These are phyloP conservation scores for Fundulus diaphanus DNA, from an alignment of 2,797 vertebrate genomes.

Conservation along the genomic window DNA sequence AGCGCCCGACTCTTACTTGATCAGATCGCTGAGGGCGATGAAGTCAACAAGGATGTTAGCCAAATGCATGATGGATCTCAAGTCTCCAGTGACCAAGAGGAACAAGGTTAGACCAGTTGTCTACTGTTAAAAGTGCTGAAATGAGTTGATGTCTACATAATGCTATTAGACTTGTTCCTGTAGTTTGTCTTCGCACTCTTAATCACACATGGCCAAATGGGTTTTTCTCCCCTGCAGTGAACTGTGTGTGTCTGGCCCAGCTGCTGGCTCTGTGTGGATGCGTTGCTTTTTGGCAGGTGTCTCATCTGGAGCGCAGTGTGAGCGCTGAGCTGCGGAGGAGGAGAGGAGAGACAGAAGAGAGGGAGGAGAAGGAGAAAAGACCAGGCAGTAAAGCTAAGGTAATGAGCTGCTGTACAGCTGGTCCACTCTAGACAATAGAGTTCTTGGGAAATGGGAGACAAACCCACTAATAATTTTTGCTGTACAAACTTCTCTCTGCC, in stretches of 20 bases:
- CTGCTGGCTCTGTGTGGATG: conserved; percentile 90
- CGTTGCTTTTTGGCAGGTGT: conserved; percentile 93
- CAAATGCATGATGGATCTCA: conserved; percentile 70
- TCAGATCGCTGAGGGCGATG: conserved; percentile 74
- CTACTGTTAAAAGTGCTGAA: not conserved
- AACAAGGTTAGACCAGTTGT: conserved; percentile 49
- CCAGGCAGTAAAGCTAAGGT: conserved; percentile 81
- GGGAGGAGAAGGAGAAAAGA: conserved; percentile 79
- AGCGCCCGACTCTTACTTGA: conserved; percentile 86
- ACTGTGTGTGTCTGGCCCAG: conserved; percentile 83
- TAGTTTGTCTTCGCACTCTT: conserved; percentile 9
- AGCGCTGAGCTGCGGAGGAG: conserved; percentile 90
- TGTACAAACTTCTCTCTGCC: not conserved
- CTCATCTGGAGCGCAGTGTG: conserved; percentile 90
- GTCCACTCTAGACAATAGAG: not conserved
- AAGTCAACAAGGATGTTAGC: conserved; percentile 60
- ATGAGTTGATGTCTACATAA: not conserved
- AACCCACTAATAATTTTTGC: not conserved
- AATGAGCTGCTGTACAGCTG: conserved; percentile 13
- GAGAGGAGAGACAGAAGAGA: conserved; percentile 87
- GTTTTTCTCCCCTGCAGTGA: conserved; percentile 73
- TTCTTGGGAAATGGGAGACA: not conserved
- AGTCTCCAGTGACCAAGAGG: conserved; percentile 68
- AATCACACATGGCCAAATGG: conserved; percentile 16
- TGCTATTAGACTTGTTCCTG: not conserved